Base-by-base conservation (phyloP, 2,797 vertebrate genomes). In the Periophthalmus magnuspinnatus region DNA sequence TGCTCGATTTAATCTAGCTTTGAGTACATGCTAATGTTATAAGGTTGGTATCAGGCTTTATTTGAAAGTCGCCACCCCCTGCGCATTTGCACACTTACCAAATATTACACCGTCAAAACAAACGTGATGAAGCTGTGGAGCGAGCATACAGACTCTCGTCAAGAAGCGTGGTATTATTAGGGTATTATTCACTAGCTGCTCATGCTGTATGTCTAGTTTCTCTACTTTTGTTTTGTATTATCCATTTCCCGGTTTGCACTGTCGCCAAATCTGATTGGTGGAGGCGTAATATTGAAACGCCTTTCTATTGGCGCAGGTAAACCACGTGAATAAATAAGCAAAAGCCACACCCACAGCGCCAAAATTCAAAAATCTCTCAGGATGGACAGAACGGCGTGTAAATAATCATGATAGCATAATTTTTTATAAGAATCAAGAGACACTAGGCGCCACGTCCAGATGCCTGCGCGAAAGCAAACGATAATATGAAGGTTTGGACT, bases 281-380 rank as follows among this genome's bases (percentile, higher is more conserved):
- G 7, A 14, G 0, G 3, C 7, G 11, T 17, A 0, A 0, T 6
- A 1, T 2, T 60, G 2, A 10, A 6, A 32, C 55, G 0, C 0
- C 19, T 59, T 52, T 0, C 73, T 6, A 90, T 91, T 91, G 87
- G 90, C 61, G 9, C 0, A 16, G 22, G 19, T 33, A 21, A 6
- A 10, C 67, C 94, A 96, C 87, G 92, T 96, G 94, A 92, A 0
- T 17, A 55, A 34, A 77, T 75, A 48, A 67, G 75, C 28, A 61
- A 74, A 17, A 21, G 74, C 78, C 54, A 68, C 84, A 87, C 94
- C 94, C 94, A 87, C 90, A 90, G 93, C 94, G 97, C 97, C 96
- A 97, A 95, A 98, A 97, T 99, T 98, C 96, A 97, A 98, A 97
- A 91, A 71, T 82, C 16, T 61, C 50, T 66, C 54, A 38, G 16